Base-by-base conservation (phyloP, 2,113 vertebrate species). In the Bufo bufo region DNA sequence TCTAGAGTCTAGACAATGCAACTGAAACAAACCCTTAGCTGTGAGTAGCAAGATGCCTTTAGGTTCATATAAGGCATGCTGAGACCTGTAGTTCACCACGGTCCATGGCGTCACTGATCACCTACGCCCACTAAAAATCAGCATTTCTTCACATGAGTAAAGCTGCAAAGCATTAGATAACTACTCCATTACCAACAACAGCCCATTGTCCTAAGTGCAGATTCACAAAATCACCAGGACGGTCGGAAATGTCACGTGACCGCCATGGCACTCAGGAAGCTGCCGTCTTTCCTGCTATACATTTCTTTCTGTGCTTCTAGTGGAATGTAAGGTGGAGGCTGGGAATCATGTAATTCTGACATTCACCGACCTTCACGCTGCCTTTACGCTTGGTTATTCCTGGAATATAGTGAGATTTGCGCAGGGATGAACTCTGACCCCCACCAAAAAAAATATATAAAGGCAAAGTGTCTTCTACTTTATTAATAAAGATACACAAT, bases 241-340 rank as follows among this genome's bases (percentile, higher is more conserved):
- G 47, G n/a, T n/a, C 45, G 63, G 61, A 47, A 50, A 81, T 43
- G n/a, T 83, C 61, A 83, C 61, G 13, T 82, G 80, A 69, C 11
- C 81, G 4, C 19, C 59, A 0, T 61, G 61, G 59, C 49, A 49
- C 49, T 83, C 81, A 83, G 81, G 81, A 83, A 66, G 81, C 49
- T 3, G 4, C 81, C 5, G 11, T 52, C 61, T n/a, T 82, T 83
- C 81, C 81, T 83, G 81, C 47, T n/a, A 66, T 69, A 83, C 81
- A 83, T 66, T 78, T 63, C 45, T 66, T 33, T n/a, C 81, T 69
- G 61, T 47, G 5, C 43, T 45, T 20, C 6, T 65, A 7, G 80
- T 13, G 80, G 45, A 82, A 65, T 82, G 59, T 69, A 52, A 83
- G 81, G 81, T 83, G 81, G 81, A 47, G 81, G 16, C 63, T 23